These are phyloP conservation scores for Geopemphigus sp. DNA, from an alignment of 1,140 invertebrate species.

Conservation along the genomic window DNA sequence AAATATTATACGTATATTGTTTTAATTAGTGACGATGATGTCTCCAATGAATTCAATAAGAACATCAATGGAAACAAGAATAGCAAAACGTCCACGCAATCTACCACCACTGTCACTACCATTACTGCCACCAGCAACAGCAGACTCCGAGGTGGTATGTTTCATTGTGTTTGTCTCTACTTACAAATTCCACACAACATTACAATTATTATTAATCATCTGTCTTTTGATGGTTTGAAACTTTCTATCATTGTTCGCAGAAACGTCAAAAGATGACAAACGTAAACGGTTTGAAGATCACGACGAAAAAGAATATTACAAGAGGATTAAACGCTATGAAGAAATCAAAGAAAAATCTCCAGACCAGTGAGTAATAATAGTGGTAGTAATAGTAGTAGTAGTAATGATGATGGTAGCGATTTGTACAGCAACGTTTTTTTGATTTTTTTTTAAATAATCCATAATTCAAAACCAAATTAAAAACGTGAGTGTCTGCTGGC, in stretches of 20 bases:
- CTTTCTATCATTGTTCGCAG: not conserved
- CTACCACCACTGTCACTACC: too few relatives aligned
- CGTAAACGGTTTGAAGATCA: not conserved
- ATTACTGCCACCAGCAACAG: too few relatives aligned
- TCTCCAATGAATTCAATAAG: not conserved
- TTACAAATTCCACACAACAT: too few relatives aligned
- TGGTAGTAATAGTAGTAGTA: too few relatives aligned
- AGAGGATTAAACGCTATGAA: slow-evolving; percentile 27
- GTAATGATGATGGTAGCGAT: too few relatives aligned
- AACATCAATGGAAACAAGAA: slow-evolving; percentile 35
- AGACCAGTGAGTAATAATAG: slow-evolving; percentile 15
- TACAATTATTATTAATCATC: too few relatives aligned
- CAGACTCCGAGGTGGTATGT: slow-evolving; percentile 16
- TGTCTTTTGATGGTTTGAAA: too few relatives aligned
- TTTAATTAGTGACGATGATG: slow-evolving; percentile 34
- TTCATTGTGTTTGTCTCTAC: not conserved
- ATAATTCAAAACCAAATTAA: too few relatives aligned
- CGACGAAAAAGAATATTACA: slow-evolving; percentile 39
- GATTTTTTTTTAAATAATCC: too few relatives aligned
- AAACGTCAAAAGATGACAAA: slow-evolving; percentile 29
- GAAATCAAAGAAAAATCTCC: slow-evolving; percentile 38
- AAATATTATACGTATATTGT: not conserved
- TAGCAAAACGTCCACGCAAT: slow-evolving; percentile 20
- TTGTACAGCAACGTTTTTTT: too few relatives aligned
- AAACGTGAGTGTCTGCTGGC: too few relatives aligned